phyloP scores from a whole-genome alignment of 1,140 invertebrate species.

The Zaprionus capensis region DNA sequence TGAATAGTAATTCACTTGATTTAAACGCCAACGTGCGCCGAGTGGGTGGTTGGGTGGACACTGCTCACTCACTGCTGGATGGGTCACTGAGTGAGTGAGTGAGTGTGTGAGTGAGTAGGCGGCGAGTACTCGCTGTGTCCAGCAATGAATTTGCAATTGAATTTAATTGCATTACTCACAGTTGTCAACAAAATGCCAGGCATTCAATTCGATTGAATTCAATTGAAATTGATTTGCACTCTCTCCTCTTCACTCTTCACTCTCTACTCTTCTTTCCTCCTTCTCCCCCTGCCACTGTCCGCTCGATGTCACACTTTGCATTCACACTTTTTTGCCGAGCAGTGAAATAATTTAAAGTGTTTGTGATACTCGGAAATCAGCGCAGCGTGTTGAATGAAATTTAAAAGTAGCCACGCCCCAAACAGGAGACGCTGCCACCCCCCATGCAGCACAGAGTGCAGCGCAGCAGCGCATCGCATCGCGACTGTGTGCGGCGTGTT shows the following conservation, averaged over 20 bases:
- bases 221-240: constrained; percentile 78
- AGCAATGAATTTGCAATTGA: constrained; percentile 79
- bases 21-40: constrained; percentile 63
- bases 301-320: constrained; percentile 67
- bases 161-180: constrained; percentile 81
- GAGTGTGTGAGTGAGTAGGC: background rate
- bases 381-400: constrained; percentile 56
- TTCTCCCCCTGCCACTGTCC: background rate
- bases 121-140: constrained; percentile 20
- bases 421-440: background rate
- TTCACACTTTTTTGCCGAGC: constrained; percentile 55
- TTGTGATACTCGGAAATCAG: constrained; percentile 49
- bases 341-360: constrained; percentile 58
- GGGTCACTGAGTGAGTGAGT: constrained; percentile 2
- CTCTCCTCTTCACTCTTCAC: background rate
- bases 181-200: constrained; percentile 78
- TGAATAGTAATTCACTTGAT: constrained; percentile 70
- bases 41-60: constrained; percentile 1
- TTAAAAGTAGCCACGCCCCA: constrained; percentile 34
- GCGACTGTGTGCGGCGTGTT: constrained; percentile 21
- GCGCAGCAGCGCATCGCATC: background rate
- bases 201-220: constrained; percentile 79
- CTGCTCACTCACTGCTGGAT: background rate
- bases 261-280: background rate
- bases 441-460: background rate